Evolutionary conservation across 1,140 invertebrate genomes (phyloP), one percentile per base, ranked within the genome.

Genomic region (Drosophila pallidifrons): DNA sequence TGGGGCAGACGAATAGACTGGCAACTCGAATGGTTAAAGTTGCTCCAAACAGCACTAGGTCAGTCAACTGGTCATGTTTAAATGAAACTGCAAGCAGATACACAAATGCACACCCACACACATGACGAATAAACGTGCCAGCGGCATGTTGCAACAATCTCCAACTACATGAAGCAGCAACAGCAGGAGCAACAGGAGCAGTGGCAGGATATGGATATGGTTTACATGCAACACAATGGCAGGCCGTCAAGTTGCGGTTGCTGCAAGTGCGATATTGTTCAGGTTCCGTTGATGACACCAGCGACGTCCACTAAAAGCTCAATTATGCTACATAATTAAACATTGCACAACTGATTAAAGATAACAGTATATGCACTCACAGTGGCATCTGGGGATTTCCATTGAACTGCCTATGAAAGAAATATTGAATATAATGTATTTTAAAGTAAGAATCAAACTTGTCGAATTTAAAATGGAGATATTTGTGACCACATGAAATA

Each of bases 81-180:
- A 73, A 73, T 68, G 70, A 67, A 68, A 72, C 46, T 35, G 25
- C 47, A 52, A 46, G 7, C 66, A 60, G 45, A 49, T 32, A 52
- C 13, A 43, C 7, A 15, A 11, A 30, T 20, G 6, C 51, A 52
- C 51, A 54, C 25, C 30, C 51, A 11, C 11, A 32, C 11, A 52
- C 10, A 30, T 10, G n/a, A 28, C 10, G 15, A 54, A 43, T 30
- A 66, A 73, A 55, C 69, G 45, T 73, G 54, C 46, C 47, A 68
- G 47, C 47, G 47, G 65, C 64, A 68, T 68, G 64, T 58, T 52
- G 30, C 54, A 67, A 66, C 43, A 55, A 38, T 28, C 41, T 15
- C 11, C 10, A 28, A 55, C 51, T 47, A 16, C 28, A 69, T 49
- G 20, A 52, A 11, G 38, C 10, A 7, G 32, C n/a, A 32, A 3